These are phyloP conservation scores for Lasiommata megera DNA, from an alignment of 2,888 invertebrate species.

Conservation along the genomic window DNA sequence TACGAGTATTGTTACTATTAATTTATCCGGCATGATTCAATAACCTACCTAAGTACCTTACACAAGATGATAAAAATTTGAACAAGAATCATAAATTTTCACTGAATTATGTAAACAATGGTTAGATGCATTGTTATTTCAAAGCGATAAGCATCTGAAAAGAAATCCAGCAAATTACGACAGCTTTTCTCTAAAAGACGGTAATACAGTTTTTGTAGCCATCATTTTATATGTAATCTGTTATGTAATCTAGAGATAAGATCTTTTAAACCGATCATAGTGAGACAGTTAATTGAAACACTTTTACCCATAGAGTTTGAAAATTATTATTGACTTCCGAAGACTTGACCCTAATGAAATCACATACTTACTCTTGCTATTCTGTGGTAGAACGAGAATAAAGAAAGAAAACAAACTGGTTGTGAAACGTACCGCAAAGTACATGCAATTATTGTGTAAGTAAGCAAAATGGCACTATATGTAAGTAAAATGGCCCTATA, in stretches of 20 bases:
- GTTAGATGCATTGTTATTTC: neutral
- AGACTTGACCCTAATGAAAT: too few relatives aligned
- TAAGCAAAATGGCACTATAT: too few relatives aligned
- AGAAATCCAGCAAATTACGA: neutral
- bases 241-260: neutral
- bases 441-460: too few relatives aligned
- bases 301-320: neutral
- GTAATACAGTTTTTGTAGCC: neutral
- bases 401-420: too few relatives aligned
- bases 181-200: neutral
- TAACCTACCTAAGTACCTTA: neutral
- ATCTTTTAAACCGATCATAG: neutral
- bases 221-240: conserved; percentile 1
- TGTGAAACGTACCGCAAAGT: too few relatives aligned
- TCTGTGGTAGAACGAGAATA: neutral
- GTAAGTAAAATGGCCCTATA: too few relatives aligned
- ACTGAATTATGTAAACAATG: neutral
- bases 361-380: too few relatives aligned
- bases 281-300: neutral
- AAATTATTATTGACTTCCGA: neutral
- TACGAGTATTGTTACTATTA: neutral
- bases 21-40: neutral
- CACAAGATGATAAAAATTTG: neutral
- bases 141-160: neutral
- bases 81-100: neutral